Conservation (phyloP, 2,888 invertebrate genomes). For the Stictocephala bisonia region DNA sequence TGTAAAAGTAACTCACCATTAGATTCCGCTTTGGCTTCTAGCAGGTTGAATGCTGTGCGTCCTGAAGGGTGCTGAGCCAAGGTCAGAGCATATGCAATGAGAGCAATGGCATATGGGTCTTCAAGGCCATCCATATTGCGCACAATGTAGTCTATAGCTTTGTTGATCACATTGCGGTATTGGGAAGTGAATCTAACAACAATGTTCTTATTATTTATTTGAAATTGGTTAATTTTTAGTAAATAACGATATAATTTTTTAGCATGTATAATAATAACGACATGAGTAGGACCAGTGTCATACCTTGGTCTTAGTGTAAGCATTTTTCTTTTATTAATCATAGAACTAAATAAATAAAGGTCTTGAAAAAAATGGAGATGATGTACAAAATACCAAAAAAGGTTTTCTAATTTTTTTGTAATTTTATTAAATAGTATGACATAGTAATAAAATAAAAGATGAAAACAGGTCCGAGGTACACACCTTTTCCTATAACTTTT, state of each 20-base stretch:
- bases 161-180: constrained; percentile 77
- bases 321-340: too few species aligned
- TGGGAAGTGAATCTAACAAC: constrained; percentile 55
- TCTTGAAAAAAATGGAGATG: too few species aligned
- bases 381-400: too few species aligned
- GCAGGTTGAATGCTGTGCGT: constrained; percentile 72
- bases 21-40: constrained; percentile 68
- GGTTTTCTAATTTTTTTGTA: too few species aligned
- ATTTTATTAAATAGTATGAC: too few species aligned
- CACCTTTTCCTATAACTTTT: too few species aligned
- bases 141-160: constrained; percentile 81
- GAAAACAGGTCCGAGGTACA: too few species aligned
- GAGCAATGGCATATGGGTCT: constrained; percentile 80
- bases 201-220: background rate
- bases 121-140: constrained; percentile 73
- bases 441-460: too few species aligned
- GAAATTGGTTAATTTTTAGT: background rate
- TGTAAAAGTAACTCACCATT: constrained; percentile 62
- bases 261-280: background rate
- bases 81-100: constrained; percentile 81
- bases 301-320: too few species aligned
- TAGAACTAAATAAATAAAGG: too few species aligned
- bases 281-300: background rate
- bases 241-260: background rate
- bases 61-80: constrained; percentile 78